Evolutionary conservation across 2,888 invertebrate genomes (phyloP), one percentile per base, ranked within the genome.

Genomic region (Coleophora deauratella): DNA sequence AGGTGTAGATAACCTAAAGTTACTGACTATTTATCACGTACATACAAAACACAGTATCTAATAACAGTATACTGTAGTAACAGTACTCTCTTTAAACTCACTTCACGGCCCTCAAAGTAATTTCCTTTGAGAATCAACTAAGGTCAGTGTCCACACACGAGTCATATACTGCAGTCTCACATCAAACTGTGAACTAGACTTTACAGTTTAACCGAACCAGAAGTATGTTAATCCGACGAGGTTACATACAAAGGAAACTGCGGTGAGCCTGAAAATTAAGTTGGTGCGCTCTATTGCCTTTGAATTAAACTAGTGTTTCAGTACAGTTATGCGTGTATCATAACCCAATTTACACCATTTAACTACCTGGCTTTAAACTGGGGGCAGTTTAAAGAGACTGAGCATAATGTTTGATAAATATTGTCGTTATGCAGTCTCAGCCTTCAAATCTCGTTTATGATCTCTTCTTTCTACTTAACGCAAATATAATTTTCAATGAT

Each of bases 261-360:
- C 77, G 73, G 75, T 69, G 74, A 79, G 71, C 76, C 75, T 74
- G 79, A 80, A 81, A 82, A 84, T 82, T 77, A 80, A 78, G 77
- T 79, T 76, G 72, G 66, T 61, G 57, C 73, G 79, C 74, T 78
- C 77, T 76, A 79, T 79, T 81, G 80, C 80, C 71, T 75, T 70
- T 67, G 71, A 76, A 81, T 80, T 74, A 77, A 77, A 69, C 71
- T 68, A 62, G 60, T 55, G 62, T 56, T 55, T 51, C 53, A 47
- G 53, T 62, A 38, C 62, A 57, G 53, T 51, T 57, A 59, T 57
- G 57, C 27, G 33, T 28, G 14, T 59, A 58, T 60, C 58, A 53
- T 54, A 41, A 50, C 51, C 21, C 6, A 21, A 21, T 6, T 21
- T 21, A 21, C 3, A 21, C 21, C 21, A 21, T 21, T 21, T 21